These are phyloP conservation scores for Telenomus remus DNA, from an alignment of 1,140 invertebrate genomes.

Conservation along the genomic window DNA sequence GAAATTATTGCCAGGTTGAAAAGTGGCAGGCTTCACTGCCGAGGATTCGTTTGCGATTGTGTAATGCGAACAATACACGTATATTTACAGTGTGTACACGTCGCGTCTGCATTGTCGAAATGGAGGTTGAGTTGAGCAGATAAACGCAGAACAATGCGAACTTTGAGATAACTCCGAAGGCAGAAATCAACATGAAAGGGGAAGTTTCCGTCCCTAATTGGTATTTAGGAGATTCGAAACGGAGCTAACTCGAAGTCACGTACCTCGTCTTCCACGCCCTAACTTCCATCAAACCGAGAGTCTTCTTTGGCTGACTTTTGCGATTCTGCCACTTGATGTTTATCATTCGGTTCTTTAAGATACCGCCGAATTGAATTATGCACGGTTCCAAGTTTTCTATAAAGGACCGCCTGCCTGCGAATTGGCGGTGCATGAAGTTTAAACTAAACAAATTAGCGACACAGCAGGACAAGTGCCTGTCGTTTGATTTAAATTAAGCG, in stretches of 20 bases:
- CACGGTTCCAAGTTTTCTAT: slow-evolving; percentile 58
- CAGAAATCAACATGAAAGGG: slow-evolving; percentile 74
- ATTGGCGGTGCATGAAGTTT: slow-evolving; percentile 30
- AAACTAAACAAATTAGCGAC: slow-evolving; percentile 29
- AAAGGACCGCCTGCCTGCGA: slow-evolving; percentile 52
- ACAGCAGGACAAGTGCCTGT: background rate
- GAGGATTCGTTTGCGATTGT: slow-evolving; percentile 31
- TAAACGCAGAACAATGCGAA: slow-evolving; percentile 72
- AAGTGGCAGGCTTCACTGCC: slow-evolving; percentile 58
- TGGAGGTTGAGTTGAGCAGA: slow-evolving; percentile 48
- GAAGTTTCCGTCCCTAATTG: slow-evolving; percentile 74
- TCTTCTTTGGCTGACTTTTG: slow-evolving; percentile 58
- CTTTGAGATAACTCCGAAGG: slow-evolving; percentile 71
- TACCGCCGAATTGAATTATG: slow-evolving; percentile 65
- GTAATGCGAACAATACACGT: slow-evolving; percentile 25
- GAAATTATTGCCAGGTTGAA: slow-evolving; percentile 66
- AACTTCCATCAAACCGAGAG: slow-evolving; percentile 40
- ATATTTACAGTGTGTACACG: slow-evolving; percentile 51
- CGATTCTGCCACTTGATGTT: slow-evolving; percentile 65
- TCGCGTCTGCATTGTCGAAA: slow-evolving; percentile 46
- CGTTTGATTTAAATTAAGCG: slow-evolving; percentile 11
- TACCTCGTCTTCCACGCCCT: slow-evolving; percentile 48
- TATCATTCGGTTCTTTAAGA: slow-evolving; percentile 64
- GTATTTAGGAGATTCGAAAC: slow-evolving; percentile 74
- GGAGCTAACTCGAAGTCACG: slow-evolving; percentile 58